A percentile compares a stretch with the other conserved stretches of the same genome.
These are phyloP conservation scores for Onychomys arenicola DNA, from an alignment of 2,797 vertebrate species.

Conservation along the genomic window DNA sequence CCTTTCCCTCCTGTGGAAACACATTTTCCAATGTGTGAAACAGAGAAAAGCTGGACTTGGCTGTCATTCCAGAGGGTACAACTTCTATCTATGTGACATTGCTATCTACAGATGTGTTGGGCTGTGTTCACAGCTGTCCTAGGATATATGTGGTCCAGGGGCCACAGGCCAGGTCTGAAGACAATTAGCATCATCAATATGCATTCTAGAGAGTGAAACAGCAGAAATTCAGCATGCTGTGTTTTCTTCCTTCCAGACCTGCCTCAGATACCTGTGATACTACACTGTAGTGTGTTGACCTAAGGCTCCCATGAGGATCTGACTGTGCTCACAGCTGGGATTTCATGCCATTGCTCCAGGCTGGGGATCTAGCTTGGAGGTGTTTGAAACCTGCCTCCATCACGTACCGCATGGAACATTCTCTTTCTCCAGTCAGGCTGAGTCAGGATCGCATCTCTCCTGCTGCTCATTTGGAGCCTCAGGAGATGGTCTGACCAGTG, in stretches of 20 bases:
- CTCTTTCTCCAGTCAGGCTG: background rate
- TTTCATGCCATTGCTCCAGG: background rate
- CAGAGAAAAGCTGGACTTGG: background rate
- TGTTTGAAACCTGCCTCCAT: background rate
- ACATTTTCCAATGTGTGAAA: background rate
- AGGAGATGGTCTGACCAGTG: background rate
- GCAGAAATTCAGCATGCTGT: background rate
- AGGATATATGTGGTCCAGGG: background rate
- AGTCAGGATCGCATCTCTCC: background rate
- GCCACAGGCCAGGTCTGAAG: background rate
- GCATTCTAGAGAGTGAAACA: background rate
- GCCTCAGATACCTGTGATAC: accelerated
- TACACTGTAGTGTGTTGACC: background rate
- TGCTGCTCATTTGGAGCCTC: background rate
- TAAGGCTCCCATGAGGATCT: background rate
- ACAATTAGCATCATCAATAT: background rate
- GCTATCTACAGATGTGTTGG: background rate
- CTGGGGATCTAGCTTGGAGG: background rate
- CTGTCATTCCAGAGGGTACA: background rate
- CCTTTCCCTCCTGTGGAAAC: background rate
- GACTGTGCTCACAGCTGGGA: background rate
- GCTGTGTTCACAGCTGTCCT: background rate
- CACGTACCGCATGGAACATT: background rate
- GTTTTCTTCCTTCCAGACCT: background rate
- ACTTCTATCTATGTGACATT: background rate